Conservation (phyloP, 2,797 vertebrate genomes). For the Philypnodon macrostomus region DNA sequence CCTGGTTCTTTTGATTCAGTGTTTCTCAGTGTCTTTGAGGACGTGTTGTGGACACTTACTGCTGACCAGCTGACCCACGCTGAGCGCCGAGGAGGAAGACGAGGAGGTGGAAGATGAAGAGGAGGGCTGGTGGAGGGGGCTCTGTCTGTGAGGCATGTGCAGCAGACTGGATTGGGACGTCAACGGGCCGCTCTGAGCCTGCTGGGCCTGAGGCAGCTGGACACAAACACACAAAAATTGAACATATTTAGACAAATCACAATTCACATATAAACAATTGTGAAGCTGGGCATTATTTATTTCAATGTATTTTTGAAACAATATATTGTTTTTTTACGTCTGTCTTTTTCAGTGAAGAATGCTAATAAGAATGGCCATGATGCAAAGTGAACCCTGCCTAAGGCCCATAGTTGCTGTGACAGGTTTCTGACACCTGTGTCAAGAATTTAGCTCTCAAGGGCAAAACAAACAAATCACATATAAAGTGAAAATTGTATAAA, state of each 20-base stretch:
- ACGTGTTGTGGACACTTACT: slow-evolving; percentile 84
- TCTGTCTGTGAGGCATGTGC: slow-evolving; percentile 95
- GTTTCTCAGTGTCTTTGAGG: slow-evolving; percentile 4
- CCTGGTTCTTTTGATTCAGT: background rate
- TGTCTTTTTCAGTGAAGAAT: too few relatives aligned
- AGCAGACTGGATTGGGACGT: slow-evolving; percentile 89
- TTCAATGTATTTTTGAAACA: too few relatives aligned
- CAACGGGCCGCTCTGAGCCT: slow-evolving; percentile 85
- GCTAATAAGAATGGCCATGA: too few relatives aligned
- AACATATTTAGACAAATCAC: slow-evolving; percentile 22
- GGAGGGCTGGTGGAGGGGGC: slow-evolving; percentile 92
- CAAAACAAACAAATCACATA: too few relatives aligned
- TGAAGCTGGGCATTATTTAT: too few relatives aligned
- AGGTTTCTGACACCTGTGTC: too few relatives aligned
- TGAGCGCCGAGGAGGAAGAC: slow-evolving; percentile 91
- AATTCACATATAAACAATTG: too few relatives aligned
- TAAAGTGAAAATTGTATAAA: too few relatives aligned
- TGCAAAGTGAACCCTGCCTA: too few relatives aligned
- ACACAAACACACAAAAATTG: slow-evolving; percentile 42
- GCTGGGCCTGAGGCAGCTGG: slow-evolving; percentile 88
- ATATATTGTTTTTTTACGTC: too few relatives aligned
- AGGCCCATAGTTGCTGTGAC: too few relatives aligned
- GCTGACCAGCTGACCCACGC: slow-evolving; percentile 99
- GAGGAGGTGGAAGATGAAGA: slow-evolving; percentile 95
- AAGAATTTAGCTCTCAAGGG: too few relatives aligned